A percentile compares a stretch with the other conserved stretches of the same genome.
Evolutionary conservation across 2,888 invertebrate genomes (phyloP).

Genomic region (Cephus pulcher): DNA sequence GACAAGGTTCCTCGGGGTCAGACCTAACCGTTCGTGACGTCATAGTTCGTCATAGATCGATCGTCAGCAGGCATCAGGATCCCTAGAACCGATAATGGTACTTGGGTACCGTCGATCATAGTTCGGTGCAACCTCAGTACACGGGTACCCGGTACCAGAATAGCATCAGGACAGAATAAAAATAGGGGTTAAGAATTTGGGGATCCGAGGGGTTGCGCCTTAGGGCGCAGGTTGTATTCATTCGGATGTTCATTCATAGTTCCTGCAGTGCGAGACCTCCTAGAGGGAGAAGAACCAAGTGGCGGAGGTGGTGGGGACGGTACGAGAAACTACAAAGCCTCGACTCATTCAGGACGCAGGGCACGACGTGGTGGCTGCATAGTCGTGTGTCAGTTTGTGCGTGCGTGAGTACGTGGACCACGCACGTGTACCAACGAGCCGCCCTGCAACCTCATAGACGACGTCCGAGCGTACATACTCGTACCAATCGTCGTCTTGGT

Average conservation of each 20-base stretch:
- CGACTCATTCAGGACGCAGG: slow-evolving; percentile 52
- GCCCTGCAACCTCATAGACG: background rate
- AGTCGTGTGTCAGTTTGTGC: slow-evolving; percentile 15
- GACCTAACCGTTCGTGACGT: background rate
- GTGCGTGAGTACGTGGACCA: slow-evolving; percentile 12
- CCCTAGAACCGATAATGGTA: background rate
- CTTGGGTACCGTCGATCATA: background rate
- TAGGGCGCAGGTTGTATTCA: slow-evolving; percentile 59
- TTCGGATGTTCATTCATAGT: slow-evolving; percentile 56
- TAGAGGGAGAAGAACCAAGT: background rate
- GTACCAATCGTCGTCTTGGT: background rate
- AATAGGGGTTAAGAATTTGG: background rate
- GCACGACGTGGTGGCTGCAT: slow-evolving; percentile 34
- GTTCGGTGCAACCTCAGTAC: background rate
- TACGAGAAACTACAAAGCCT: slow-evolving; percentile 20
- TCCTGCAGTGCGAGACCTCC: background rate
- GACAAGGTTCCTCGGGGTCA: background rate
- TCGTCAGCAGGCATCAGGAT: background rate
- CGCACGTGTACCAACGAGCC: background rate
- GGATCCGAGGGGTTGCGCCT: background rate
- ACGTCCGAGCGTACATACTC: background rate
- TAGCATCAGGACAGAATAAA: background rate
- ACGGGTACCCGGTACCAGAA: background rate
- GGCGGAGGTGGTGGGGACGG: background rate
- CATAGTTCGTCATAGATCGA: background rate